A percentile compares a stretch with the other conserved stretches of the same genome.
Evolutionary conservation across 2,113 vertebrate species (phyloP).

Genomic region (Tautogolabrus adspersus): DNA sequence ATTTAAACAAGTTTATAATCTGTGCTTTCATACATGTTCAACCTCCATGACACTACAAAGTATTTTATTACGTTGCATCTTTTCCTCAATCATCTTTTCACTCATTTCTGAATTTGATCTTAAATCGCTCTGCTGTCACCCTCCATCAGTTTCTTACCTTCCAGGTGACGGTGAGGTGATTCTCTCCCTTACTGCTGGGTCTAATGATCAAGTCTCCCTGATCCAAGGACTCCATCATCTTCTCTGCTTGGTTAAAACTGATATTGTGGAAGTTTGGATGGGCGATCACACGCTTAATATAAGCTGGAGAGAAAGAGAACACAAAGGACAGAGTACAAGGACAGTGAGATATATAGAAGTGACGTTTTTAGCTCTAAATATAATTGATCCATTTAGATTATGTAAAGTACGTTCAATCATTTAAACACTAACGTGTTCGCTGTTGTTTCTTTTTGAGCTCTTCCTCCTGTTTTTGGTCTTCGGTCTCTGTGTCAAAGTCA

Average conservation of each 20-base stretch:
- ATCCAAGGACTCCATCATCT: conserved; percentile 99
- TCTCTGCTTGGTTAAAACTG: conserved; percentile 99
- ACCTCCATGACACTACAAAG: background rate
- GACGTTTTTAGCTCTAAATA: no score
- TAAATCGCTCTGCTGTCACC: background rate
- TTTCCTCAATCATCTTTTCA: no score
- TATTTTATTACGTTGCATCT: background rate
- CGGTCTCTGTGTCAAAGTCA: conserved; percentile 93
- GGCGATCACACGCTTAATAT: conserved; percentile 98
- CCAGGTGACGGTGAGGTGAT: conserved; percentile 98
- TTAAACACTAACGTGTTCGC: conserved; percentile 90
- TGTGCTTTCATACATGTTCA: background rate
- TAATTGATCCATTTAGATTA: no score
- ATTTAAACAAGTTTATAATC: no score
- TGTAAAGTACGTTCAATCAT: no score
- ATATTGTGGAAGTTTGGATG: conserved; percentile 99
- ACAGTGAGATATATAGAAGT: background rate
- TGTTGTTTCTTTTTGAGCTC: conserved; percentile 97
- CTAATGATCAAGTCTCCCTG: conserved; percentile 97
- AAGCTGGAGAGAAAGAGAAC: conserved; percentile 80
- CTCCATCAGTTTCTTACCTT: conserved; percentile 76
- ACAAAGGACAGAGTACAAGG: background rate
- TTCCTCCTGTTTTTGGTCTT: conserved; percentile 94
- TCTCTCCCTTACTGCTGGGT: conserved; percentile 98
- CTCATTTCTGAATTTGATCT: background rate